Evolutionary conservation across 2,888 invertebrate species (phyloP), one percentile per base, ranked within the genome.

Genomic region (Panzeria rudis): DNA sequence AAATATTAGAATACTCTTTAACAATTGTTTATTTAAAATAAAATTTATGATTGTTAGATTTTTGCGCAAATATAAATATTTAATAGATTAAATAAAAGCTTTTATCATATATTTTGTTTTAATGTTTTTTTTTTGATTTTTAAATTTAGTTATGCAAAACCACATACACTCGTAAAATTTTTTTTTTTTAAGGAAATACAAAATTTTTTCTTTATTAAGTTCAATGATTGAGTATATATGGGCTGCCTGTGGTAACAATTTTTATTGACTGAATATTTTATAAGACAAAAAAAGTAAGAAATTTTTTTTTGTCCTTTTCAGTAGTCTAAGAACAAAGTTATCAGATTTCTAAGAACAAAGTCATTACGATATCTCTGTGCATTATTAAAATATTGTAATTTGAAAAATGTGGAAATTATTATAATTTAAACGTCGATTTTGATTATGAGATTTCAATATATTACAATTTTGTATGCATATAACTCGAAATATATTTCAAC

Each of bases 1-100:
- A 64, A 76, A 29, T 29, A 29, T 75, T 71, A 13, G 59, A 76
- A 66, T 11, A 50, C 35, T 41, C 62, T 25, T 75, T 54, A 73
- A 50, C 62, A 79, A 64, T 79, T 79, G 79, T 84, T 84, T 79
- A 66, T 84, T 79, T 79, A 47, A 50, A 71, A 71, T 75, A 61
- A 79, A 79, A 79, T 84, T 75, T 59, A 84, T 81, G 47, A 32
- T 32, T 81, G 50, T 38, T 76, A 7, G 59, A 13, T 61, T 56
- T 81, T 81, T 23, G 17, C 35, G 35, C 35, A 75, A 69, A 68
- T 75, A 68, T 62, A 75, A 81, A 81, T 68, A 81, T 81, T 62
- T 75, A 61, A 69, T 52, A 68, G 52, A 81, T 69, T 69, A 75
- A 52, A n/a, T 73, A 73, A 54, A 52, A 73, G 66, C 20, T 75